Conservation (phyloP, 2,888 invertebrate genomes). For the Chloroclysta siterata region DNA sequence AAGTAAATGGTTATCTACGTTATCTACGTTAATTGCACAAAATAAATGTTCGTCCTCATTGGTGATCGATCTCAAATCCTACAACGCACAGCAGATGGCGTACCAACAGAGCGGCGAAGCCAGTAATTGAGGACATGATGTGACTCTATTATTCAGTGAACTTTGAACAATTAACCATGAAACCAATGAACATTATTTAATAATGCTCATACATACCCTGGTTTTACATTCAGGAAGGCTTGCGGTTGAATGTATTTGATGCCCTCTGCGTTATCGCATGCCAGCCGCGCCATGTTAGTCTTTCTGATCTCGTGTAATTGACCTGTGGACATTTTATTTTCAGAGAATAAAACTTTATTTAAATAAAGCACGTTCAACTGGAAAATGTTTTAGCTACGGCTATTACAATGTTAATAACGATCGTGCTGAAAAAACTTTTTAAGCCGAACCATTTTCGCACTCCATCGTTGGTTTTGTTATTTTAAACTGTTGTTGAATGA, state of each 20-base stretch:
- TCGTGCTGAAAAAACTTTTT: conserved; percentile 37
- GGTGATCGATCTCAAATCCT: too few relatives aligned
- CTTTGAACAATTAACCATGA: neutral
- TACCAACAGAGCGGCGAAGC: neutral
- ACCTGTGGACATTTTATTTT: conserved; percentile 49
- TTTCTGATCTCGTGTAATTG: conserved; percentile 68
- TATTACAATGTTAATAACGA: conserved; percentile 43
- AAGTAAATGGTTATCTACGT: too few relatives aligned
- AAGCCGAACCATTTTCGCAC: conserved; percentile 29
- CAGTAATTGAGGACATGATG: neutral
- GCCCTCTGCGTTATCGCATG: conserved; percentile 70
- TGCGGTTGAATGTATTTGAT: conserved; percentile 67
- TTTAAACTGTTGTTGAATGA: conserved; percentile 24
- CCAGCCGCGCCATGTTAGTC: conserved; percentile 68
- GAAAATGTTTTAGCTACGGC: conserved; percentile 38
- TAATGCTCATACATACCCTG: conserved; percentile 49
- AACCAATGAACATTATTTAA: conserved; percentile 31
- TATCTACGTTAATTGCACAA: too few relatives aligned
- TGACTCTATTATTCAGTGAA: conserved; percentile 11
- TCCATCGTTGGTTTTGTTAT: conserved; percentile 27
- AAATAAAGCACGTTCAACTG: conserved; percentile 35
- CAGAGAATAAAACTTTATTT: conserved; percentile 34
- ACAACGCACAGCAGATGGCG: too few relatives aligned
- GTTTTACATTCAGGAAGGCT: conserved; percentile 60
- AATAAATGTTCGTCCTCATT: too few relatives aligned